Base-by-base conservation (phyloP, 2,113 vertebrate species). In the Hylia prasina region DNA sequence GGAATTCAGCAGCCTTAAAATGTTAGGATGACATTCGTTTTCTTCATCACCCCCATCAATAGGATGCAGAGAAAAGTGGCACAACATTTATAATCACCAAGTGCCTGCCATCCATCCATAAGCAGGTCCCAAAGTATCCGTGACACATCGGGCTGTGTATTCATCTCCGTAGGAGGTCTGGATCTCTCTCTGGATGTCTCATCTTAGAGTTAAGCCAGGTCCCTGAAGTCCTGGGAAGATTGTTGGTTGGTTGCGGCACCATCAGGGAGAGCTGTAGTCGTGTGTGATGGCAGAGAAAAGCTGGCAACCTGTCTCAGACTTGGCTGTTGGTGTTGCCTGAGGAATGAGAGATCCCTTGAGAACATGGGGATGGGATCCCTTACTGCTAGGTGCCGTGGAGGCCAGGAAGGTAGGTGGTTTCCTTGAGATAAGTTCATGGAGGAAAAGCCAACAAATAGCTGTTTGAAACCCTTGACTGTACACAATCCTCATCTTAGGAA, bases 41-140 rank as follows among this genome's bases (percentile, higher is more conserved):
- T 83, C 45, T 81, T 86, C 42, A 7, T 90, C 1, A 0, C 1
- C 3, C 3, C 2, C 60, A 78, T 66, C 68, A 56, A 63, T 6
- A 51, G 1, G 14, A 63, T 71, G 72, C 40, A 40, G 84, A 57
- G 54, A 44, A 76, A 90, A 88, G 64, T 63, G 71, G 60, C 51
- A 78, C 72, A 66, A 81, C 20, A 45, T 66, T 92, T 86, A 80
- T 66, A 90, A 58, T 18, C 58, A 64, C 77, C 28, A 82, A 71
- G 65, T 23, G 54, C 31, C 76, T 86, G 54, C 37, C 51, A 71
- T 88, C 64, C 39, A 71, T 88, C 64, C 39, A 24, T 24, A 63
- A 78, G 60, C 27, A 15, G 57, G 30, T 93, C 53, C 75, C 45
- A 93, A 51, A 91, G 66, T 30, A 50, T 57, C 39, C 11, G 3